Evolutionary conservation across 1,140 invertebrate species (phyloP).

Genomic region (Saccostrea echinata): DNA sequence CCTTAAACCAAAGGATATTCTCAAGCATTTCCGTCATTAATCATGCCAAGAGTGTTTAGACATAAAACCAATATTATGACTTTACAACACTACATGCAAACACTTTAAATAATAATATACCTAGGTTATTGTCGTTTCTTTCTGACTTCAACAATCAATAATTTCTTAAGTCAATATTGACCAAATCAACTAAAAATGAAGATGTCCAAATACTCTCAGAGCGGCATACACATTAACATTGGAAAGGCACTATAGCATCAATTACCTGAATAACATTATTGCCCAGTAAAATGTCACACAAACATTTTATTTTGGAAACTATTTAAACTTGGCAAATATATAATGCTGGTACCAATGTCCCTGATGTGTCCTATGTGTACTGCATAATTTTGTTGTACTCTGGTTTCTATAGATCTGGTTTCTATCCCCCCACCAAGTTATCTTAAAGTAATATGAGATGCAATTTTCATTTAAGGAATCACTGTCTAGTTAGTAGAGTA

Average conservation of each 20-base stretch:
- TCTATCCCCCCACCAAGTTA: not conserved
- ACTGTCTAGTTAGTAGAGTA: no score
- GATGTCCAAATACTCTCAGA: slow-evolving; percentile 8
- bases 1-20: not conserved
- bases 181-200: slow-evolving; percentile 17
- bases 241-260: slow-evolving; percentile 8
- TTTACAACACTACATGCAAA: slow-evolving; percentile 8
- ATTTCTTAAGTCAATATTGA: slow-evolving; percentile 32
- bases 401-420: not conserved
- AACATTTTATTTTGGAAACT: not conserved
- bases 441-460: no score
- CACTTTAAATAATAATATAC: slow-evolving; percentile 13
- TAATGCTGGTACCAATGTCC: not conserved
- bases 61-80: slow-evolving; percentile 34
- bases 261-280: slow-evolving; percentile 21
- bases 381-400: not conserved
- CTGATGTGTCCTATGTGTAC: not conserved
- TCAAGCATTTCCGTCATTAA: not conserved
- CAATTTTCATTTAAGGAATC: no score
- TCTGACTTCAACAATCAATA: slow-evolving; percentile 21
- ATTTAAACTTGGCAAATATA: slow-evolving; percentile 5
- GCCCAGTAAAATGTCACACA: not conserved
- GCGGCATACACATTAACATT: not conserved
- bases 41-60: slow-evolving; percentile 13
- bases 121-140: slow-evolving; percentile 24